These are phyloP conservation scores for Mungos mungo DNA, from an alignment of 2,113 vertebrate species.

Conservation along the genomic window DNA sequence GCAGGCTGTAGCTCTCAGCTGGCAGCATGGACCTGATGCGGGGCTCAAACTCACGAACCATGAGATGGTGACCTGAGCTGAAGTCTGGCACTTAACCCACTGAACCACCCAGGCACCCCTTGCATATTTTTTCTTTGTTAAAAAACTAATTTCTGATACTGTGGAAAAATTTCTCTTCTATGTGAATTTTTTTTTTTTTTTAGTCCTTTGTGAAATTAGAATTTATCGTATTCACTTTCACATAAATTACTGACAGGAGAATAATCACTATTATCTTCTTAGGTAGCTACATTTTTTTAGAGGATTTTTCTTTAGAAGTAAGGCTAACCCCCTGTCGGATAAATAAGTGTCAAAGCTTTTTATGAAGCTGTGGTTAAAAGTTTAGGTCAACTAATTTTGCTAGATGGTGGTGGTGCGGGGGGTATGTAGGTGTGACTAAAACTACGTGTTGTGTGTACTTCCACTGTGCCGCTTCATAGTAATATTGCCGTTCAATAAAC, in stretches of 20 bases:
- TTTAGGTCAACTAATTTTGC: neutral
- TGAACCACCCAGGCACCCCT: too few species aligned
- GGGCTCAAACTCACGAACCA: too few species aligned
- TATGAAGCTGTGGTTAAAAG: neutral
- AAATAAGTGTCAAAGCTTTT: neutral
- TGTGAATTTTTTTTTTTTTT: conserved; percentile 20
- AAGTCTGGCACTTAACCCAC: too few species aligned
- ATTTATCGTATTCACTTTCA: neutral
- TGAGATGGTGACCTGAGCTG: too few species aligned
- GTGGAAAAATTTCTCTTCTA: neutral
- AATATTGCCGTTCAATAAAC: conserved; percentile 36
- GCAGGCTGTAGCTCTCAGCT: too few species aligned
- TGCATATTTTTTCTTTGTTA: neutral
- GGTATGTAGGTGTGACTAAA: neutral
- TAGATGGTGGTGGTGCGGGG: neutral
- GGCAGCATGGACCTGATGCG: too few species aligned
- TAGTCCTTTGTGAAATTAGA: neutral
- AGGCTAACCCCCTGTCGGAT: neutral
- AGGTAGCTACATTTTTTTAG: neutral
- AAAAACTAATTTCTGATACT: conserved; percentile 2
- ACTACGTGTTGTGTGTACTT: neutral
- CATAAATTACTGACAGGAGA: neutral
- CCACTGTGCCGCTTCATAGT: conserved; percentile 2
- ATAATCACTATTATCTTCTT: neutral
- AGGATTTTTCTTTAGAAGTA: conserved; percentile 17